Evolutionary conservation across 2,113 vertebrate genomes (phyloP).

Genomic region (Microcebus murinus): DNA sequence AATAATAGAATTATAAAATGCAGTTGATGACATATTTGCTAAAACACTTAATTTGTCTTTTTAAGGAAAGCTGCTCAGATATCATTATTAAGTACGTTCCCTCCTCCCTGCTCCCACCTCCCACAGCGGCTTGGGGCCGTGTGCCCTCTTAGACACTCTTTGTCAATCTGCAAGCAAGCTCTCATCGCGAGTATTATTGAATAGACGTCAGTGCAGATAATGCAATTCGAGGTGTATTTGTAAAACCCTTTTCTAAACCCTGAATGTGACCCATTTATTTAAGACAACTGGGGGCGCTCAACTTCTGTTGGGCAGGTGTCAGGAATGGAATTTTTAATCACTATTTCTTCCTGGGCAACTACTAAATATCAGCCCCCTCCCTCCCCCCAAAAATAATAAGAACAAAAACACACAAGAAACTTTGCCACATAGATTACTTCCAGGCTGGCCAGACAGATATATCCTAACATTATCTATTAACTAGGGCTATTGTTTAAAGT

Average conservation of each 20-base stretch:
- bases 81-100: not conserved
- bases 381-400: not conserved
- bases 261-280: not conserved
- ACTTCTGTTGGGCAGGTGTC: not conserved
- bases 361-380: not conserved
- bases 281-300: not conserved
- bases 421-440: not conserved
- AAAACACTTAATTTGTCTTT: not conserved
- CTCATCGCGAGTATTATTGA: not conserved
- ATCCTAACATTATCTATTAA: not conserved
- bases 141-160: not conserved
- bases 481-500: not conserved
- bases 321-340: not conserved
- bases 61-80: not conserved
- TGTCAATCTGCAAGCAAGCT: not conserved
- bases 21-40: not conserved
- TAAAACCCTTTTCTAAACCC: not conserved
- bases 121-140: not conserved
- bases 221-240: not conserved
- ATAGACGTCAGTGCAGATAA: not conserved
- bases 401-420: not conserved
- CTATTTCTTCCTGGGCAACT: not conserved
- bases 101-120: not conserved
- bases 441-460: not conserved
- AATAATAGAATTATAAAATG: not conserved